Base-by-base conservation (phyloP, 2,113 vertebrate genomes). In the Aphyosemion australe region DNA sequence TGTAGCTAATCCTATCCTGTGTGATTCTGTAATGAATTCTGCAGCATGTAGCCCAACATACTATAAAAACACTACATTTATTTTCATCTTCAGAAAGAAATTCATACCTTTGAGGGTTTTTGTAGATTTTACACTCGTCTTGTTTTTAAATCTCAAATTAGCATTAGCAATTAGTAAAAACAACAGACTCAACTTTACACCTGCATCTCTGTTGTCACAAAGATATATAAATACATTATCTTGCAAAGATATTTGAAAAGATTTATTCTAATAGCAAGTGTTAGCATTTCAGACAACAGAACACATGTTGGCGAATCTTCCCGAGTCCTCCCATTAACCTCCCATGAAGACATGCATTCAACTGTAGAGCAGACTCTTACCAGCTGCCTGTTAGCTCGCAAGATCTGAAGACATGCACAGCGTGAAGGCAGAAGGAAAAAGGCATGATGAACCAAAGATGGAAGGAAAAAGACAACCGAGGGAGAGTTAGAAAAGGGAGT, bases 311-410 rank as follows among this genome's bases (percentile, higher is more conserved):
- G 41, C 42, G 37, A 54, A 57, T 54, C 20, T 43, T 70, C 43
- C 16, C 59, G 7, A 61, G 46, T 69, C 39, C 16, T 53, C 58
- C 66, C 61, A 80, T 85, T 70, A 54, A 76, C 83, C 66, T 74
- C 82, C 75, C 48, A 59, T 65, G 34, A 65, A 84, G 57, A 80
- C 84, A 89, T 84, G 85, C 79, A 84, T 84, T 72, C 59, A 68
- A 86, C 80, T 76, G 83, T 85, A 82, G 87, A 86, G 72, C 87
- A 83, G 63, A 90, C 87, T 93, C 95, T 96, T 96, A 97, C 94
- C 94, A 97, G 94, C 91, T 96, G 95, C 88, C 94, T 95, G 93
- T 94, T 95, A 94, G 94, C 90, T 94, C 94, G 94, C 91, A 96
- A 94, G 90, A 96, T 93, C 94, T 96, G 95, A 92, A 72, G 91